Evolutionary conservation across 1,140 invertebrate genomes (phyloP).

Genomic region (Aradophagus sp.): DNA sequence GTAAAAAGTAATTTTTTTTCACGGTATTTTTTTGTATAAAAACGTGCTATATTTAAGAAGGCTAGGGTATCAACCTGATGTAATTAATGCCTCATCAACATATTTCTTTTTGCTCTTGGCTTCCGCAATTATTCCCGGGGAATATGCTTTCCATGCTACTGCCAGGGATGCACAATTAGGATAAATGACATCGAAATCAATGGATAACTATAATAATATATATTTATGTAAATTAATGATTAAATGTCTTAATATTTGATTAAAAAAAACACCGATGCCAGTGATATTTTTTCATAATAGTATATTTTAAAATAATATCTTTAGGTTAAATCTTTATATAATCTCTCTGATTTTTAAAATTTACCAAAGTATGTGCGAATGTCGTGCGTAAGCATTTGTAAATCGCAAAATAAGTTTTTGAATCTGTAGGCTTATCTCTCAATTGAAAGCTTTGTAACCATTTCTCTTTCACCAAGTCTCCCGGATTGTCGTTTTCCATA

Average conservation of each 20-base stretch:
- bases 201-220: slow-evolving; percentile 15
- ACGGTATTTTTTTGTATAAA: slow-evolving; percentile 10
- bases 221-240: too few species aligned
- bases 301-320: too few species aligned
- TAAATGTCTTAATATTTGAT: too few species aligned
- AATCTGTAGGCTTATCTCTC: slow-evolving; percentile 10
- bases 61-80: slow-evolving; percentile 6
- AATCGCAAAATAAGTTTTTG: slow-evolving; percentile 5
- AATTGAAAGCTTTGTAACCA: slow-evolving; percentile 18
- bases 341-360: slow-evolving; percentile 13
- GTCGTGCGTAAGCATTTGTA: slow-evolving; percentile 27
- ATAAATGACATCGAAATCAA: slow-evolving; percentile 16
- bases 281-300: too few species aligned
- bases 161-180: slow-evolving; percentile 5
- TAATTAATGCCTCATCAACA: slow-evolving; percentile 9
- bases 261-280: too few species aligned
- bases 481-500: slow-evolving; percentile 14
- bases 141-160: slow-evolving; percentile 10
- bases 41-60: slow-evolving; percentile 10
- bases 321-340: too few species aligned
- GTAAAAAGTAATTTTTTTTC: background rate
- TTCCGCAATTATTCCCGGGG: slow-evolving; percentile 14
- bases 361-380: slow-evolving; percentile 26
- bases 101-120: slow-evolving; percentile 8
- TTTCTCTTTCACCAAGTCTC: slow-evolving; percentile 9